Evolutionary conservation across 2,888 invertebrate genomes (phyloP), one percentile per base, ranked within the genome.

Genomic region (Deilephila elpenor): DNA sequence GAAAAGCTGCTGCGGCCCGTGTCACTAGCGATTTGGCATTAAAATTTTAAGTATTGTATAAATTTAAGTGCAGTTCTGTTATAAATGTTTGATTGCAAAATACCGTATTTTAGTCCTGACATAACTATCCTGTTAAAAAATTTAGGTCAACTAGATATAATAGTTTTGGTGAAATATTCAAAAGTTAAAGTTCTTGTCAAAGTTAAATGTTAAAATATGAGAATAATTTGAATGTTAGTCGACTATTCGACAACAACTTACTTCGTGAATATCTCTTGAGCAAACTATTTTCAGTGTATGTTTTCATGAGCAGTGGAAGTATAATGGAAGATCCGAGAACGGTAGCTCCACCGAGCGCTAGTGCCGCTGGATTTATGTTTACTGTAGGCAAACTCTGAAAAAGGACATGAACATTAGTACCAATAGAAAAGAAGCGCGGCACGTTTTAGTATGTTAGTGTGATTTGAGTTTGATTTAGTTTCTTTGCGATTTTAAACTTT

Each of bases 331-430:
- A 91, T 0, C 95, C 92, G 19, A 96, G 86, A 4, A 96, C 89
- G 7, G 96, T 86, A 0, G 95, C 88, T 0, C 96, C 96, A 0
- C 95, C 95, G 7, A 96, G 83, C 0, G 95, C 91, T 34, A 97
- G 75, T 0, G 96, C 95, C 34, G 95, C 96, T 0, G 96, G 86
- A 79, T 97, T 96, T 5, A 97, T 85, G 79, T 96, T 96, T 11
- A 96, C 91, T 8, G 95, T 82, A 0, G 96, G 95, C 56, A n/a
- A 44, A 44, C 44, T 44, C 44, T 44, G 14, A 44, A 44, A 44
- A 11, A 44, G 11, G 32, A 32, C 3, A 32, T 5, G 32, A 32
- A 32, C 32, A 32, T 32, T 32, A 32, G 3, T 14, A 11, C 3
- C 11, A 44, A 11, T 44, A 11, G 44, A 14, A 3, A 3, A 44